Evolutionary conservation across 2,888 invertebrate genomes (phyloP), one percentile per base, ranked within the genome.

Genomic region (Anagyrus pseudococci): DNA sequence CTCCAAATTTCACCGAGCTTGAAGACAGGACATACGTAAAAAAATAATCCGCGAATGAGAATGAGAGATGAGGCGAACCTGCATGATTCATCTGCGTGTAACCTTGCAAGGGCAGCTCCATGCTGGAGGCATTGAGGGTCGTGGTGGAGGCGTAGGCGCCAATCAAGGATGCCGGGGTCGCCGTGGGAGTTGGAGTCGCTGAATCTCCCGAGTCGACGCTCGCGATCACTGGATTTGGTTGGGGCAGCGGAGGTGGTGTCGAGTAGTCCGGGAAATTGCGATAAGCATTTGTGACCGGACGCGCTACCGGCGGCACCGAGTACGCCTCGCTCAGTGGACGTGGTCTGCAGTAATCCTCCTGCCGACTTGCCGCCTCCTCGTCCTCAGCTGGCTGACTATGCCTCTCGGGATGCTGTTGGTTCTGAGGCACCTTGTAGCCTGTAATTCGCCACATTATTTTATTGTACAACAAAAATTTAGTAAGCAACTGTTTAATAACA

Each of bases 1-100:
- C n/a, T n/a, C n/a, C n/a, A n/a, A n/a, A n/a, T n/a, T n/a, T n/a
- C n/a, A n/a, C n/a, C n/a, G n/a, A n/a, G n/a, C n/a, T n/a, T n/a
- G n/a, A n/a, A n/a, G n/a, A n/a, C n/a, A n/a, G n/a, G n/a, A n/a
- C n/a, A n/a, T n/a, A n/a, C n/a, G n/a, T n/a, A n/a, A n/a, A n/a
- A n/a, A n/a, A n/a, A n/a, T n/a, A n/a, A n/a, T n/a, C n/a, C n/a
- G n/a, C n/a, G n/a, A n/a, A n/a, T n/a, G n/a, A n/a, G n/a, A 46
- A 29, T 46, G 23, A 22, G 17, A 46, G 19, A 15, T 22, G 33
- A 19, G 40, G 47, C 4, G 75, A 73, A 83, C 83, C 81, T 64
- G 82, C 75, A 50, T 82, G 78, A 67, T 82, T 77, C 83, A 84
- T 84, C 71, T 82, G 82, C 73, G 83, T 77, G 69, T 84, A 83